A percentile compares a stretch with the other conserved stretches of the same genome.
Conservation (phyloP, 2,888 invertebrate species). For the Phyllotreta cruciferae region DNA sequence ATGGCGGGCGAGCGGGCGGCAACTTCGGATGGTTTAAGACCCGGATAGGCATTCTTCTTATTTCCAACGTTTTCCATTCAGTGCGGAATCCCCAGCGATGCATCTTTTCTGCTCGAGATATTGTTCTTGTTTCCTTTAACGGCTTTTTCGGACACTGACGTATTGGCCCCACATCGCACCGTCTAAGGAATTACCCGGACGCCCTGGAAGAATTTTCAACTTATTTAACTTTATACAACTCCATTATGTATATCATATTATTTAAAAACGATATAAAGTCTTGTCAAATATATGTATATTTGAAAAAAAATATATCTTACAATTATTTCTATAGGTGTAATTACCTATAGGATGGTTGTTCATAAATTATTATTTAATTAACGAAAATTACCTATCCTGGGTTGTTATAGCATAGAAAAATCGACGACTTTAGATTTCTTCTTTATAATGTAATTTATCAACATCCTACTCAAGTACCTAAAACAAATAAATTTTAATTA, state of each 20-base stretch:
- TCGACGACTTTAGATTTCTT: no score
- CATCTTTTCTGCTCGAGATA: slow-evolving; percentile 56
- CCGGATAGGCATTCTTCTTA: slow-evolving; percentile 52
- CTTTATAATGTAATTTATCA: no score
- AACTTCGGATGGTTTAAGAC: slow-evolving; percentile 59
- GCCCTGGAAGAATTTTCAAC: slow-evolving; percentile 37
- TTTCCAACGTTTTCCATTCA: slow-evolving; percentile 57
- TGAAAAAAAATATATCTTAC: no score
- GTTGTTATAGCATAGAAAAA: no score
- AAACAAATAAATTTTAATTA: no score
- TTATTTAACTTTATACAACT: slow-evolving; percentile 22
- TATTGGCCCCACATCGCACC: slow-evolving; percentile 45
- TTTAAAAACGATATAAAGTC: neutral
- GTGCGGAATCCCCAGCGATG: slow-evolving; percentile 58
- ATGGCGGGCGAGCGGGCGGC: slow-evolving; percentile 57
- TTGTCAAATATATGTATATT: neutral
- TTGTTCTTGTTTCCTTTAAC: slow-evolving; percentile 59
- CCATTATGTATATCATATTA: slow-evolving; percentile 7
- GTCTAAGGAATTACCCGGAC: slow-evolving; percentile 29
- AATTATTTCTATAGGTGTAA: no score
- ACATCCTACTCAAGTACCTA: no score
- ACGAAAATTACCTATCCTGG: no score
- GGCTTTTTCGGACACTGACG: slow-evolving; percentile 55
- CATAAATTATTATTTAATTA: no score
- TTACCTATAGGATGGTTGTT: no score